A percentile compares a stretch with the other conserved stretches of the same genome.
Evolutionary conservation across 2,888 invertebrate species (phyloP).

Genomic region (Rhabditophanes sp.): DNA sequence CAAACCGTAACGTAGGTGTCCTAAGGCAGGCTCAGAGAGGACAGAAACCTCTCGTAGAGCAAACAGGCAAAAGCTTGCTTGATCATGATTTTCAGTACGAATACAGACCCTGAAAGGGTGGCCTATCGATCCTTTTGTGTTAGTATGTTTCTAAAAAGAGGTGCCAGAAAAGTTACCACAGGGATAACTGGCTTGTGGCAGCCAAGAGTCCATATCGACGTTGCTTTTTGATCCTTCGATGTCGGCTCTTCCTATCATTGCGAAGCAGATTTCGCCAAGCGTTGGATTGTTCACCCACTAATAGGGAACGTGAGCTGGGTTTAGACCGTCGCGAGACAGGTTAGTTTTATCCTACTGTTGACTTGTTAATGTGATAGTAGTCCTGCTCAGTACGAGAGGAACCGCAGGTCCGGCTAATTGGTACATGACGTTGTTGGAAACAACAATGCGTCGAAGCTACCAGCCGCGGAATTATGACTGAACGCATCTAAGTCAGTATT

Average conservation of each 20-base stretch:
- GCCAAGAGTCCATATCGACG: constrained; percentile 44
- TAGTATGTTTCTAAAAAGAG: constrained; percentile 25
- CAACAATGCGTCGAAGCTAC: constrained; percentile 57
- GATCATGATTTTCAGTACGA: constrained; percentile 55
- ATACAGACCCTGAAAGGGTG: constrained; percentile 55
- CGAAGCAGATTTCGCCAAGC: constrained; percentile 57
- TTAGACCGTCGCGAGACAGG: constrained; percentile 56
- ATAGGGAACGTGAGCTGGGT: constrained; percentile 56
- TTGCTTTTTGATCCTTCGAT: constrained; percentile 51
- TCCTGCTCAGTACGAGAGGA: constrained; percentile 51
- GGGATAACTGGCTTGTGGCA: constrained; percentile 51
- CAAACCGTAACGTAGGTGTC: constrained; percentile 54
- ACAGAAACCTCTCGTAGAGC: constrained; percentile 59
- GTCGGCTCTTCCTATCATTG: constrained; percentile 61
- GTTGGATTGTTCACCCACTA: constrained; percentile 58
- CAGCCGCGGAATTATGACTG: constrained; percentile 54
- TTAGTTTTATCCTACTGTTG: constrained; percentile 54
- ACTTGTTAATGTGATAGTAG: constrained; percentile 44
- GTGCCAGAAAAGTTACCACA: constrained; percentile 55
- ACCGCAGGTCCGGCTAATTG: constrained; percentile 51
- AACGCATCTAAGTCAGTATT: constrained; percentile 53
- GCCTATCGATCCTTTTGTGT: constrained; percentile 56
- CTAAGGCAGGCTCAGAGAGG: constrained; percentile 55
- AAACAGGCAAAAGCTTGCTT: constrained; percentile 57
- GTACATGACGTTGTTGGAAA: constrained; percentile 54